Evolutionary conservation across 2,888 invertebrate species (phyloP).

Genomic region (Stratiomys singularior): DNA sequence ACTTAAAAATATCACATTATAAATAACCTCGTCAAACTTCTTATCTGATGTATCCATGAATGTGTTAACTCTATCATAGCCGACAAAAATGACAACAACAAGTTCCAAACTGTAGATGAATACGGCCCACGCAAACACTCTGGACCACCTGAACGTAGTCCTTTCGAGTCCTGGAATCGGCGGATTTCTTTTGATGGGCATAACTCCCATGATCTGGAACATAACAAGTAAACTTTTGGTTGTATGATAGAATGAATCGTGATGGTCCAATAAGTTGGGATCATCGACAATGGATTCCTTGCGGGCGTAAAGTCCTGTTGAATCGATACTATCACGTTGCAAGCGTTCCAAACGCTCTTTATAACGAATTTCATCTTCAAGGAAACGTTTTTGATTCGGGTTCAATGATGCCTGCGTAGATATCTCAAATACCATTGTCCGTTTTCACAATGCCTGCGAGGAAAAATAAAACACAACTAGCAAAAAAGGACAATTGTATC

Average conservation of each 20-base stretch:
- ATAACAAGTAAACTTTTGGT: conserved; percentile 77
- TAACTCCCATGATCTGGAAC: conserved; percentile 80
- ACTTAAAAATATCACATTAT: conserved; percentile 78
- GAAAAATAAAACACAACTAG: no score
- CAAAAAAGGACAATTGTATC: no score
- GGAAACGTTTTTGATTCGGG: conserved; percentile 64
- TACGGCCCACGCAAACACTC: conserved; percentile 75
- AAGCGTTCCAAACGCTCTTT: conserved; percentile 59
- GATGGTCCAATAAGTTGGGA: conserved; percentile 71
- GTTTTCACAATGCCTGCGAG: no score
- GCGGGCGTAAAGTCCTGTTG: conserved; percentile 13
- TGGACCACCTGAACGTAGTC: conserved; percentile 75
- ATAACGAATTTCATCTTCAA: conserved; percentile 62
- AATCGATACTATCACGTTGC: conserved; percentile 45
- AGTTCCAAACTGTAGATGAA: conserved; percentile 72
- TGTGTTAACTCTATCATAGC: conserved; percentile 68
- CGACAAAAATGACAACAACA: conserved; percentile 68
- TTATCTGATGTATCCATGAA: conserved; percentile 72
- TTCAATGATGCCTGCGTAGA: conserved; percentile 59
- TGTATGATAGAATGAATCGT: conserved; percentile 76
- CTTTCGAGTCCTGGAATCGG: conserved; percentile 66
- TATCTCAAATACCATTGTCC: background rate
- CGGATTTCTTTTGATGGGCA: conserved; percentile 77
- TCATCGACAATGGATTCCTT: conserved; percentile 59
- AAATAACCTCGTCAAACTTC: conserved; percentile 79